phyloP scores from a whole-genome alignment of 2,888 invertebrate genomes.

The Galerucella calmariensis region DNA sequence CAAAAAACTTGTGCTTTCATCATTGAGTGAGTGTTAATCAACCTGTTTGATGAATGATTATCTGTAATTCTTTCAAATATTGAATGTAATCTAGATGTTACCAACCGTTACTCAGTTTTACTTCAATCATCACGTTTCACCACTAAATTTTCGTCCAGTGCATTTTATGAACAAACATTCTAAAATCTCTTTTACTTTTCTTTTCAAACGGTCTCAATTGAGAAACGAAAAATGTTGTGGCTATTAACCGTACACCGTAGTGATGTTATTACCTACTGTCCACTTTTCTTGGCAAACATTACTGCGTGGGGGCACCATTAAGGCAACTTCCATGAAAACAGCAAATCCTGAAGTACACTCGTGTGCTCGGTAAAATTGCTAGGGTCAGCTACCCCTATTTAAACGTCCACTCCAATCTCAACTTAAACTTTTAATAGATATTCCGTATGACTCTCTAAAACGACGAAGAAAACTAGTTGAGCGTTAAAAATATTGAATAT shows the following conservation, averaged over 20 bases:
- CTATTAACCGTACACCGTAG: background rate
- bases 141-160: background rate
- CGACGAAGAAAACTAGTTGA: background rate
- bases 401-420: constrained; percentile 10
- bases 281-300: background rate
- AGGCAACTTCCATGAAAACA: constrained; percentile 14
- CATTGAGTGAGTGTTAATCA: too few relatives aligned
- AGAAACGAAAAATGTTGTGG: background rate
- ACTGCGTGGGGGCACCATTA: background rate
- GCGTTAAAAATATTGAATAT: background rate
- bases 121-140: background rate
- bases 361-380: background rate
- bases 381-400: constrained; percentile 16
- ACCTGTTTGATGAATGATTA: too few relatives aligned
- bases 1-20: too few relatives aligned
- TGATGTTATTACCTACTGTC: background rate
- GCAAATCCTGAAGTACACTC: constrained; percentile 6
- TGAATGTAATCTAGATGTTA: too few relatives aligned
- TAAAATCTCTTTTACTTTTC: background rate
- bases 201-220: background rate
- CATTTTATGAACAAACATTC: background rate
- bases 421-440: background rate
- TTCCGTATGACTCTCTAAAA: background rate
- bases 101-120: background rate
- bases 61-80: too few relatives aligned